Conservation (phyloP, 2,888 invertebrate species). For the Rhimphoctona megacephalus region DNA sequence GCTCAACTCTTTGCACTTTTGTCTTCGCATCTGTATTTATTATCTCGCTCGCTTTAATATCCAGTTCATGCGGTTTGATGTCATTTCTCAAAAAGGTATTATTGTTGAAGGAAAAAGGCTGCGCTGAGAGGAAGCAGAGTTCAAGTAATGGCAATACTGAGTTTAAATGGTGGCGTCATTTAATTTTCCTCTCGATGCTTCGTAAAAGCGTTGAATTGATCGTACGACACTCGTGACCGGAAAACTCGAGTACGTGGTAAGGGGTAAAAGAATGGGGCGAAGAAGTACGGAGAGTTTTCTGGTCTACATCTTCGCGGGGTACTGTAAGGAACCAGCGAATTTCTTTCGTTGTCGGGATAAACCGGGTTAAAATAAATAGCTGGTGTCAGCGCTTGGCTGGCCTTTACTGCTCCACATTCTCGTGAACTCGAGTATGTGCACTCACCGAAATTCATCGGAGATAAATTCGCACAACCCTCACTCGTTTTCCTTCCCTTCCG, state of each 20-base stretch:
- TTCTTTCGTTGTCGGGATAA: conserved; percentile 29
- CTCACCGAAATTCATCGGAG: conserved; percentile 62
- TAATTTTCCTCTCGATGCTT: conserved; percentile 65
- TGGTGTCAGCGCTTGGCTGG: conserved; percentile 49
- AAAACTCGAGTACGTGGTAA: conserved; percentile 44
- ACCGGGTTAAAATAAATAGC: conserved; percentile 63
- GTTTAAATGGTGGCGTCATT: conserved; percentile 62
- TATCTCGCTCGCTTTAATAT: conserved; percentile 13
- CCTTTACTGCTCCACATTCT: conserved; percentile 40
- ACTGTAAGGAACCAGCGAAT: conserved; percentile 13
- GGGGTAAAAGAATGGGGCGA: conserved; percentile 9
- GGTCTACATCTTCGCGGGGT: conserved; percentile 16
- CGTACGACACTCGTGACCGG: conserved; percentile 65
- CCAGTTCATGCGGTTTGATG: conserved; percentile 9
- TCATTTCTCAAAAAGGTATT: conserved; percentile 31
- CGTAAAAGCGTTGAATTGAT: conserved; percentile 66
- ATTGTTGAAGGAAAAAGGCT: conserved; percentile 21
- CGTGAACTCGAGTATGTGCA: conserved; percentile 52
- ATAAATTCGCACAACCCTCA: conserved; percentile 41
- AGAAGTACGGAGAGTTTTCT: background rate
- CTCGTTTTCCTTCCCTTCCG: conserved; percentile 1
- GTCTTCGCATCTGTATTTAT: background rate
- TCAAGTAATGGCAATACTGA: conserved; percentile 49
- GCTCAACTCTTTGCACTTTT: background rate
- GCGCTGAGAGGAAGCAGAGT: conserved; percentile 9